Base-by-base conservation (phyloP, 2,113 vertebrate genomes). In the Lepus americanus region DNA sequence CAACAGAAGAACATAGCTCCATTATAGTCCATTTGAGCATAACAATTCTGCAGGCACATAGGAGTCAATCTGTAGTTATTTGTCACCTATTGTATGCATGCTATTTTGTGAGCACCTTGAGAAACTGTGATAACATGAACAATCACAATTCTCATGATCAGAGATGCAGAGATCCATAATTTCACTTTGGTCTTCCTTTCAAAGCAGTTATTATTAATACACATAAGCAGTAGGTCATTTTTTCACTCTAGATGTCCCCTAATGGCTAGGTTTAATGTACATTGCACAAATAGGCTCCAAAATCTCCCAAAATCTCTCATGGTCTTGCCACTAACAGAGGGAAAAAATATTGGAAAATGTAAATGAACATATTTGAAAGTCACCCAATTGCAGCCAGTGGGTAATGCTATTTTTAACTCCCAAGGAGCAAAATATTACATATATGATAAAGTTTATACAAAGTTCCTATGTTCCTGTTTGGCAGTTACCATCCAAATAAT, bases 231-330 rank as follows among this genome's bases (percentile, higher is more conserved):
- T 64, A 83, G 93, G 44, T 76, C 80, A 88, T 39, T 87, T 80
- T n/a, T 94, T 87, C 77, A 53, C 64, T 81, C 78, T 72, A 74
- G 33, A 74, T 53, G 31, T 70, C 12, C n/a, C 39, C 36, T 66
- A 33, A 69, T 64, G 49, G 9, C 72, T 64, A 90, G 29, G 16
- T 72, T 72, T 70, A 92, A 61, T 9, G 63, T 14, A 70, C 33
- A 80, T 13, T 84, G 69, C 51, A 95, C 92, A 64, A 70, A 89
- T 84, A 29, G 49, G 36, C 8, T 14, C 27, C 3, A 17, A 77
- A 87, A 36, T 87, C 9, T 87, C 76, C 85, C 4, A 77, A 23
- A 69, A 78, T 85, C 85, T 85, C 64, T 91, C 39, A 89, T 39
- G 64, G 51, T 74, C 51, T 87, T 27, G 13, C 59, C 27, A 53